A percentile compares a stretch with the other conserved stretches of the same genome.
Conservation (phyloP, 2,113 vertebrate genomes). For the Gallinago paraguaiae region DNA sequence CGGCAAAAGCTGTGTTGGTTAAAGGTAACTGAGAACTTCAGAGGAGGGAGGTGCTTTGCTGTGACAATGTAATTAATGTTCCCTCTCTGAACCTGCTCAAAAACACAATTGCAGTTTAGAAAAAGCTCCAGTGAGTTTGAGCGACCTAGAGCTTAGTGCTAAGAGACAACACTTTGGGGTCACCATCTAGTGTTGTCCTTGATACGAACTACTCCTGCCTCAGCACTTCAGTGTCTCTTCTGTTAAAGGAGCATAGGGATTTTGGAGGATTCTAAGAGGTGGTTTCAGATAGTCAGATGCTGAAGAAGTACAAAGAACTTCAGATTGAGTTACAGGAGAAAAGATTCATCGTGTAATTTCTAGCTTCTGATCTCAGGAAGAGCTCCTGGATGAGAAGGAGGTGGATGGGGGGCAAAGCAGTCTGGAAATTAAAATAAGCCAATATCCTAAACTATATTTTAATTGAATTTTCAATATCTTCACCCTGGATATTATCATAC, state of each 20-base stretch:
- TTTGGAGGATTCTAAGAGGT: neutral
- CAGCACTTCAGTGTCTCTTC: neutral
- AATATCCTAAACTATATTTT: constrained; percentile 59
- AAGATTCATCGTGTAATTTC: neutral
- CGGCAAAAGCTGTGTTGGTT: neutral
- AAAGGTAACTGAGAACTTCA: neutral
- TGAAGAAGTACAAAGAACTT: neutral
- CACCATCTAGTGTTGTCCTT: neutral
- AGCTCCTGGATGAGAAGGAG: neutral
- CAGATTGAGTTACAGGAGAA: neutral
- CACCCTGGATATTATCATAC: constrained; percentile 53
- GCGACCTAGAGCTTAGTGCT: neutral
- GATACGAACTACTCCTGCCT: neutral
- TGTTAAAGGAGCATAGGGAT: neutral
- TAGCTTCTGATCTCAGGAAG: neutral
- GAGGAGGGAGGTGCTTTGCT: neutral
- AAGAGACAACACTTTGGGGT: neutral
- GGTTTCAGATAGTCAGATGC: neutral
- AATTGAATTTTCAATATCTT: constrained; percentile 69
- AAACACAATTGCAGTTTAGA: neutral
- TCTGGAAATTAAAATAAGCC: constrained; percentile 48
- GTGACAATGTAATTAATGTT: neutral
- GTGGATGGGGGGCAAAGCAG: neutral
- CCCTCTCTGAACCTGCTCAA: neutral
- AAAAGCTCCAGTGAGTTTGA: neutral